phyloP scores from a whole-genome alignment of 2,113 vertebrate genomes.

The Nycticryphes semicollaris region DNA sequence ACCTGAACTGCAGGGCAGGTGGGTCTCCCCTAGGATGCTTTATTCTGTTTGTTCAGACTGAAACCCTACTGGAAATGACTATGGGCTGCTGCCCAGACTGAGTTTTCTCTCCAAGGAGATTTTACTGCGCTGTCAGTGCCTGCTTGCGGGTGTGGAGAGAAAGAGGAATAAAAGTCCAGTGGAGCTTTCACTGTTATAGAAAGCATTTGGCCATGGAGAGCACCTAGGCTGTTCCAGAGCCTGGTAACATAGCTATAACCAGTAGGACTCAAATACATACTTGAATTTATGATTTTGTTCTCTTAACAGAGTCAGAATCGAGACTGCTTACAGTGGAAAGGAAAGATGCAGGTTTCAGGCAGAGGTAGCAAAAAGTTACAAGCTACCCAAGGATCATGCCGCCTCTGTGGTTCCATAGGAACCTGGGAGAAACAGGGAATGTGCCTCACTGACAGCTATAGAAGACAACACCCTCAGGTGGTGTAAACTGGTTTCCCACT shows the following conservation, averaged over 20 bases:
- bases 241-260: neutral
- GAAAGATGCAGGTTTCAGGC: neutral
- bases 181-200: neutral
- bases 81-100: neutral
- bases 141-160: neutral
- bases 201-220: neutral
- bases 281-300: neutral
- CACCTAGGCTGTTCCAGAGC: neutral
- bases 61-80: neutral
- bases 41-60: neutral
- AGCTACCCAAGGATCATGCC: neutral
- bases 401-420: neutral
- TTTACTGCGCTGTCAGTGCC: neutral
- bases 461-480: neutral
- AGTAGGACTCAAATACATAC: rapidly evolving
- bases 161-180: neutral
- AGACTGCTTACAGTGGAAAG: neutral
- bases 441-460: neutral
- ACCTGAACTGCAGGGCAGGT: neutral
- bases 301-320: neutral
- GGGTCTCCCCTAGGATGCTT: neutral
- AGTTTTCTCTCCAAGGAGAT: neutral
- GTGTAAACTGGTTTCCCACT: neutral
- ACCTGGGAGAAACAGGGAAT: neutral
- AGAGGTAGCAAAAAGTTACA: neutral